Base-by-base conservation (phyloP, 2,888 invertebrate genomes). In the Mythimna vitellina region DNA sequence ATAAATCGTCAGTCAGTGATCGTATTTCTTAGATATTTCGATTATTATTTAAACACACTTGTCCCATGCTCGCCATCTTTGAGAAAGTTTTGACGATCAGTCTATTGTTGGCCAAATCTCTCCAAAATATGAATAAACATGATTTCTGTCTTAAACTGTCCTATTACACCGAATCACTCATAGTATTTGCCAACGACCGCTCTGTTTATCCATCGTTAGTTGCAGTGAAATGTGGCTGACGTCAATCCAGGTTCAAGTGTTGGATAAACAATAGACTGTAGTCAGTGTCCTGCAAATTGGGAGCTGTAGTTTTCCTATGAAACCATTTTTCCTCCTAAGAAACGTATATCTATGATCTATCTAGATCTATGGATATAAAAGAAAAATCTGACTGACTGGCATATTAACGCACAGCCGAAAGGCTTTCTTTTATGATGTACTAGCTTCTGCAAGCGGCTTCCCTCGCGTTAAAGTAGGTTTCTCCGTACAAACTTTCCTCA, bases 161-260 rank as follows among this genome's bases (percentile, higher is more conserved):
- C 12, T 29, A 25, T 32, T 32, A 20, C 17, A 49, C 35, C 38
- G 25, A 53, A 22, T 54, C 25, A 70, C 65, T 51, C 51, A 14
- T 10, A 63, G 62, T 82, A 63, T 77, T 85, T 85, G 75, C 46
- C 25, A 46, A 32, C 22, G 25, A 63, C 57, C 25, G 29, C 35
- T 14, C 8, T 78, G 60, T 84, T 76, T 84, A 62, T 9, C 32
- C 9, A 81, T 81, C 81, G 63, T 84, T 84, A 84, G 71, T 71
- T 71, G 75, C 3, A 51, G 51, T 63, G 32, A 72, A 22, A 62
- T 63, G 35, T 72, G 60, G 76, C 42, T 73, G 78, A 74, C 70
- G 61, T 54, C 25, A 54, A 67, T 49, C 71, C 65, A 22, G 6
- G 22, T 22, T 80, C 49, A 73, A 83, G 81, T 9, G 7, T 6